Base-by-base conservation (phyloP, 2,888 invertebrate genomes). In the Callyntrura guangdongensis region DNA sequence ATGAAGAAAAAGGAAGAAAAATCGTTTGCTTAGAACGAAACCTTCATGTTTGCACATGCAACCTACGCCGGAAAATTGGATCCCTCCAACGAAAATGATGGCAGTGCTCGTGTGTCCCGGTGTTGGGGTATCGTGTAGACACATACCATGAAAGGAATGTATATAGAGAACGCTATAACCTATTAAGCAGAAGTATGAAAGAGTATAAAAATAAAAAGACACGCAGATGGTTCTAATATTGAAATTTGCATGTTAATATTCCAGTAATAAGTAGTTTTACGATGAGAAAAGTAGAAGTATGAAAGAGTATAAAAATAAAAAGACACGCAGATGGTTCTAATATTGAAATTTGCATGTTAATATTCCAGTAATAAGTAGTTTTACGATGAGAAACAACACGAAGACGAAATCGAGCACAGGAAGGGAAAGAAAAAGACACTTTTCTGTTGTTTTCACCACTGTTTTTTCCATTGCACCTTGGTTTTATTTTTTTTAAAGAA, bases 341-440 rank as follows among this genome's bases (percentile, higher is more conserved):
- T 90, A 92, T 91, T 92, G 89, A 87, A 92, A 92, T 92, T 91
- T 91, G 74, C 92, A 92, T 91, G 84, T 90, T 89, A 92, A 92
- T 91, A 89, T 90, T 81, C 79, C 82, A 56, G 59, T 79, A 90
- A 87, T 86, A 86, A 83, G 77, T 67, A 81, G 87, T 83, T 89
- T 89, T 89, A 89, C 74, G 59, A 88, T 61, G 45, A 72, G 20
- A 53, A 83, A 56, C 17, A 74, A 77, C 27, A 61, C 59, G 56
- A 84, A 45, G 72, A 49, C n/a, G 20, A 64, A 36, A 20, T 17
- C 5, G 17, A 20, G 61, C 6, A 14, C 22, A 27, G 81, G 56
- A 61, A 45, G 20, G 56, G 56, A 53, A 8, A 67, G 59, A 61
- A 67, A 69, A 45, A 25, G 69, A 89, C 36, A 45, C 69, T 77